These are phyloP conservation scores for Cryptotis parvus DNA, from an alignment of 2,113 vertebrate genomes.

Conservation along the genomic window DNA sequence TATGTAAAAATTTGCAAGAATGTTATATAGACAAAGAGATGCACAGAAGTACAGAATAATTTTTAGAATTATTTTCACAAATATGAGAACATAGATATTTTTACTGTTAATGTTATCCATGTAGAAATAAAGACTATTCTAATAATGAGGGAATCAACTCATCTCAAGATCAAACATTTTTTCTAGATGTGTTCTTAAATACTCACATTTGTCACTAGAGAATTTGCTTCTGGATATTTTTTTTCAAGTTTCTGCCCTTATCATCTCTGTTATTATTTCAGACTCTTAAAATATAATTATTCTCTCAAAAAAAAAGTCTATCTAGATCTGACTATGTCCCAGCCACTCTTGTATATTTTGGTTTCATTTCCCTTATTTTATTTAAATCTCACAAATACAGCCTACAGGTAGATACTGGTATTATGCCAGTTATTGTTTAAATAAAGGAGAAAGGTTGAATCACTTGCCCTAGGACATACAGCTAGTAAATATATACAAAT, in stretches of 20 bases:
- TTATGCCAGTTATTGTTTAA: neutral
- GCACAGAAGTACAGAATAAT: neutral
- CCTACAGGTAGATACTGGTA: neutral
- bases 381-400: neutral
- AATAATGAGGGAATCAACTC: neutral
- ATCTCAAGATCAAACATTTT: neutral
- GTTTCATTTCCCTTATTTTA: neutral
- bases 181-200: conserved; percentile 4
- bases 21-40: neutral
- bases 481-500: neutral
- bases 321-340: neutral
- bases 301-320: conserved; percentile 14
- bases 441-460: conserved; percentile 6
- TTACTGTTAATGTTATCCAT: neutral
- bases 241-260: conserved; percentile 20
- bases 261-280: neutral
- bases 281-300: neutral
- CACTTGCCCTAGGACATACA: neutral
- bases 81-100: neutral
- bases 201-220: neutral
- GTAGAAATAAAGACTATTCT: neutral
- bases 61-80: neutral
- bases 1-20: neutral
- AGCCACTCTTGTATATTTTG: neutral
- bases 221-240: conserved; percentile 1